A percentile compares a stretch with the other conserved stretches of the same genome.
phyloP scores from a whole-genome alignment of 1,140 invertebrate genomes.

The Drosophila nebulosa region DNA sequence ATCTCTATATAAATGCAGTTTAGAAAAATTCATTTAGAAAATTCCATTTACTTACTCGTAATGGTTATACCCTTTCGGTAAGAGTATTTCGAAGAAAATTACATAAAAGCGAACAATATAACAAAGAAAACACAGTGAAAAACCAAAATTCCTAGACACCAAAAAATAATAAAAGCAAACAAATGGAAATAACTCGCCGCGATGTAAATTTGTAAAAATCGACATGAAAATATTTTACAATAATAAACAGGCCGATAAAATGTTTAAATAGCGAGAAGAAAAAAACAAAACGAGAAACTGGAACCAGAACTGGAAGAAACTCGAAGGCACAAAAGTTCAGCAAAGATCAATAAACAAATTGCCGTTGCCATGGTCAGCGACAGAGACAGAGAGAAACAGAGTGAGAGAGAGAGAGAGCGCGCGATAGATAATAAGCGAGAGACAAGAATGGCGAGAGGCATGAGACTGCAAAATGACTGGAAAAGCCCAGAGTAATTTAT shows the following conservation, averaged over 20 bases:
- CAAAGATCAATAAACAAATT: slow-evolving; percentile 62
- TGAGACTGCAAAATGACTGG: not conserved
- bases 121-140: slow-evolving; percentile 6
- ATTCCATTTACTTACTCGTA: not conserved
- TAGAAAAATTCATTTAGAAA: too few relatives aligned
- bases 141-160: slow-evolving; percentile 21
- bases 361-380: not conserved
- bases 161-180: slow-evolving; percentile 69
- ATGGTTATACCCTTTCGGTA: not conserved
- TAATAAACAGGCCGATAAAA: slow-evolving; percentile 53
- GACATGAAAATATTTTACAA: slow-evolving; percentile 63
- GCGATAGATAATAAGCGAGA: not conserved
- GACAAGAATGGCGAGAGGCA: not conserved
- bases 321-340: slow-evolving; percentile 30
- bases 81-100: slow-evolving; percentile 1
- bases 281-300: not conserved
- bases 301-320: slow-evolving; percentile 1
- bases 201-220: slow-evolving; percentile 54
- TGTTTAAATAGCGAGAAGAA: slow-evolving; percentile 37
- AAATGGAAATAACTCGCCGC: slow-evolving; percentile 13
- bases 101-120: slow-evolving; percentile 23
- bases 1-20: too few relatives aligned
- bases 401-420: not conserved
- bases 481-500: slow-evolving; percentile 22
- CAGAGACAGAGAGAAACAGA: not conserved